Evolutionary conservation across 2,797 vertebrate species (phyloP).

Genomic region (Lates japonicus): DNA sequence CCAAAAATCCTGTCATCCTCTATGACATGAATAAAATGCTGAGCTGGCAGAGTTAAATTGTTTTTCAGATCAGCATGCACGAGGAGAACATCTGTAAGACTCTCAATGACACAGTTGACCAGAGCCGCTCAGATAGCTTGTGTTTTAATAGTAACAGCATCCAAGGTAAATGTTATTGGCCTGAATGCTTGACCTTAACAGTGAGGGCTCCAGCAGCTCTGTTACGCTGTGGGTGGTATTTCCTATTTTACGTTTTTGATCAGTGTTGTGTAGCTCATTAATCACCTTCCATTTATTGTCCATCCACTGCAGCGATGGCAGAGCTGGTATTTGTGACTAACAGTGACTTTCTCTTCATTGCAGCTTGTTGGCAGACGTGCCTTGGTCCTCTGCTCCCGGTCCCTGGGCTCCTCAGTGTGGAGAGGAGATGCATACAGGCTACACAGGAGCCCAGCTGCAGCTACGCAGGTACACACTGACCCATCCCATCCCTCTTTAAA

Average conservation of each 20-base stretch:
- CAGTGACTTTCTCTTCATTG: conserved; percentile 16
- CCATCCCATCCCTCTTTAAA: background rate
- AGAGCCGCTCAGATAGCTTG: background rate
- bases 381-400: conserved; percentile 78
- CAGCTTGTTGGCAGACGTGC: conserved; percentile 80
- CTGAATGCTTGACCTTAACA: background rate
- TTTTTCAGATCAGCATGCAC: background rate
- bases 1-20: no score
- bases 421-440: conserved; percentile 67
- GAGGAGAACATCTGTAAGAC: no score
- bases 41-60: background rate
- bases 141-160: background rate
- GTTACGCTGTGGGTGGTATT: background rate
- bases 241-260: background rate
- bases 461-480: conserved; percentile 75
- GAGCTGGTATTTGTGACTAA: conserved; percentile 8
- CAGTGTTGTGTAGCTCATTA: background rate
- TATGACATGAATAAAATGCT: background rate
- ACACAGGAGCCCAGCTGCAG: conserved; percentile 55
- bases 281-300: background rate
- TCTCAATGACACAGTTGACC: no score
- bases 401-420: conserved; percentile 64
- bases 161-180: background rate
- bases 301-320: conserved; percentile 1
- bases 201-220: background rate